Percentiles rank a stretch among this genome's conserved stretches.
These are phyloP conservation scores for Tipula lateralis DNA, from an alignment of 2,888 invertebrate species.

Conservation along the genomic window DNA sequence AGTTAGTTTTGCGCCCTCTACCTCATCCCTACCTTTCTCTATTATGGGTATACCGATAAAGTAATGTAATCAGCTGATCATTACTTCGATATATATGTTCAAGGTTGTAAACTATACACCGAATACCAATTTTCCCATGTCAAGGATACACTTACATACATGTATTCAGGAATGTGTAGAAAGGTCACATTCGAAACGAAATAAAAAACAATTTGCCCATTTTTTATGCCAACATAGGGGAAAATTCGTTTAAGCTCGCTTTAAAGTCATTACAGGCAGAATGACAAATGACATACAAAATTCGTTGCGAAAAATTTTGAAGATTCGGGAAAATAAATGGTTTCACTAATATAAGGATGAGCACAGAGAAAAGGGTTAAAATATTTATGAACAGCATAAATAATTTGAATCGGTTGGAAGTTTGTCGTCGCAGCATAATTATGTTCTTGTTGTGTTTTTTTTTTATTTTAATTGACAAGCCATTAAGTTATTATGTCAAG, in stretches of 20 bases:
- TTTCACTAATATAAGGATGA: not conserved
- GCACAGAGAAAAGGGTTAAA: not conserved
- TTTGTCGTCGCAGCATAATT: not conserved
- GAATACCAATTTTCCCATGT: not conserved
- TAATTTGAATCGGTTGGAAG: not conserved
- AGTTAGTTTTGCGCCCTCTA: not conserved
- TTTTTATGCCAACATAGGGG: not conserved
- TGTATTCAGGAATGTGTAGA: not conserved
- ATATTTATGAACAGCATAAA: not conserved
- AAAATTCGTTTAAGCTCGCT: not conserved
- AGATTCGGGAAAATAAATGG: not conserved
- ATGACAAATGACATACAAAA: not conserved
- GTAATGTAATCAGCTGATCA: not conserved
- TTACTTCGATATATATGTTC: not conserved
- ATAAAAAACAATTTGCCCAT: not conserved
- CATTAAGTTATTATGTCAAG: not conserved
- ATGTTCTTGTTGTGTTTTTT: too few species aligned
- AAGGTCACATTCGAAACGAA: not conserved
- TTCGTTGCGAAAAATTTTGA: not conserved
- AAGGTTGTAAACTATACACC: not conserved
- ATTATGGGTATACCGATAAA: not conserved
- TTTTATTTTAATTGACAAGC: not conserved
- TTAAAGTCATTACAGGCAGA: not conserved
- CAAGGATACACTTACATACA: not conserved
- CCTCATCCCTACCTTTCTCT: not conserved